These are phyloP conservation scores for Germaria angustata DNA, from an alignment of 2,888 invertebrate genomes.

Conservation along the genomic window DNA sequence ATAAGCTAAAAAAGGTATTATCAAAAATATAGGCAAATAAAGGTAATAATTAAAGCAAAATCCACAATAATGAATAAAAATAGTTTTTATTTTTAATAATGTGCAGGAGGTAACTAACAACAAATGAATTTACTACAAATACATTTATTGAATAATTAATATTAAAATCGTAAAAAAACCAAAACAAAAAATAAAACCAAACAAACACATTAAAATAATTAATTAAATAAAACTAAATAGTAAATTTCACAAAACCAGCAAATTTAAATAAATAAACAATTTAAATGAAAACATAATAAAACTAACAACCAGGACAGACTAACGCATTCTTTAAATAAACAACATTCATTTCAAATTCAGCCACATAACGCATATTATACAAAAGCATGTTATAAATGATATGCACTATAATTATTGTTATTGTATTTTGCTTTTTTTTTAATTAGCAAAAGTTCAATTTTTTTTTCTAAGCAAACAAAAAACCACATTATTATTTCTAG, in stretches of 20 bases:
- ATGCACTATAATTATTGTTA: background rate
- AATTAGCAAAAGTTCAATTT: background rate
- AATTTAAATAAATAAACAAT: constrained; percentile 25
- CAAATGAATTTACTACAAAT: constrained; percentile 63
- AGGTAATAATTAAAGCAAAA: constrained; percentile 18
- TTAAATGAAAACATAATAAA: constrained; percentile 9
- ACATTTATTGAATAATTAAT: constrained; percentile 53
- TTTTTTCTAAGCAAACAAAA: too few relatives aligned
- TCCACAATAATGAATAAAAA: constrained; percentile 14
- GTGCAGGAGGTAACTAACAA: constrained; percentile 60
- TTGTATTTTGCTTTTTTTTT: background rate
- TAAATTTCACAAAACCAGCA: constrained; percentile 50
- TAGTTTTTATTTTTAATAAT: constrained; percentile 5
- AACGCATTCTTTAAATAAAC: background rate
- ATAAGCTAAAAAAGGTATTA: constrained; percentile 1
- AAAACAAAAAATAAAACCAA: background rate
- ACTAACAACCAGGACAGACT: constrained; percentile 21
- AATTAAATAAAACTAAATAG: constrained; percentile 47
- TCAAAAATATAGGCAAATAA: constrained; percentile 3
- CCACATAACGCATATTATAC: background rate
- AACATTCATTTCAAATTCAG: background rate
- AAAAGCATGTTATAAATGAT: background rate
- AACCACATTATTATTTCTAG: background rate
- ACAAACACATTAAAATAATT: constrained; percentile 29
- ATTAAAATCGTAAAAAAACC: background rate